Evolutionary conservation across 2,113 vertebrate species (phyloP), one percentile per base, ranked within the genome.

Genomic region (Fulica atra): DNA sequence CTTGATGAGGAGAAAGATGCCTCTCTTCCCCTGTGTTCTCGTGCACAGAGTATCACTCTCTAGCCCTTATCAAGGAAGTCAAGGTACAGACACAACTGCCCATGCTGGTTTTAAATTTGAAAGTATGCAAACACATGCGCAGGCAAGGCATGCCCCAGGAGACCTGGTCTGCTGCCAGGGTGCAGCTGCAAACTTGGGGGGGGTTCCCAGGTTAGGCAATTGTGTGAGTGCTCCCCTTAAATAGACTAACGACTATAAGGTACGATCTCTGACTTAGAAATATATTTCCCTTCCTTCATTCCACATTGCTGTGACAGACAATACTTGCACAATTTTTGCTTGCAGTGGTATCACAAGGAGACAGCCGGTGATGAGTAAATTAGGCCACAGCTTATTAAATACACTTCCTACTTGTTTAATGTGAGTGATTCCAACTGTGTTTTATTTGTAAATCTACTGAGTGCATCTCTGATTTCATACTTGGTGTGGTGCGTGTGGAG

Each of bases 281-380:
- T 40, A 2, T 48, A 31, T 70, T 57, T 86, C 42, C 36, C 8
- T 92, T 50, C 60, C n/a, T 89, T 81, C 48, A 42, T 40, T 73
- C 48, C 20, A 38, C 0, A 0, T 12, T 54, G 25, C 14, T 36
- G 29, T 19, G 17, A 60, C 5, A 40, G 57, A 51, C 11, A 4
- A 1, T 15, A 38, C 13, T 57, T 50, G 31, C 46, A 81, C 33
- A 71, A 42, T 60, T 64, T 81, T 86, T 95, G 11, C 16, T 35
- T 48, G 18, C 20, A 19, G 70, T 74, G 19, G 20, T 73, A 57
- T 57, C 68, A 48, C 35, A 48, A 8, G 28, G 33, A 94, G 33
- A 40, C 36, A 91, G 42, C 29, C 66, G 15, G 54, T 74, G 48
- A 68, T 33, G 3, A 79, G 59, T 74, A 84, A 81, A 79, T 64